Conservation (phyloP, 2,113 vertebrate genomes). For the Atherinomorus stipes region DNA sequence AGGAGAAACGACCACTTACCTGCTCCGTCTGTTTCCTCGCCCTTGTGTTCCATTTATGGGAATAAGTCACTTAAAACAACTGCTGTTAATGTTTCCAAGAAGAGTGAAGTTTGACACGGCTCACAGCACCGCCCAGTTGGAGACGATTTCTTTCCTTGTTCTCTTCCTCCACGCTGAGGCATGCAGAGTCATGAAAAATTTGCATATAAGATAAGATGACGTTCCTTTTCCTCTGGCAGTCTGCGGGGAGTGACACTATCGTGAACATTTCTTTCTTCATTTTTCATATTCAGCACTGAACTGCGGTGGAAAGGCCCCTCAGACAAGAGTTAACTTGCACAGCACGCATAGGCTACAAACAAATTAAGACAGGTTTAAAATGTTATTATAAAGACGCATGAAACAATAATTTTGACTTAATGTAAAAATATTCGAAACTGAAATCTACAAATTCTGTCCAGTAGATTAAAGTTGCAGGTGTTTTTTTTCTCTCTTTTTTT, state of each 20-base stretch:
- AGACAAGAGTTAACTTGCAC: too few relatives aligned
- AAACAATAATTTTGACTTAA: too few relatives aligned
- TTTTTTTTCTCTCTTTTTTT: too few relatives aligned
- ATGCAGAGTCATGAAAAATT: conserved; percentile 18
- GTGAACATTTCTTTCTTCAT: neutral
- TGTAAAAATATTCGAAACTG: too few relatives aligned
- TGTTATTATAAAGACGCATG: too few relatives aligned
- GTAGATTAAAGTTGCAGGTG: too few relatives aligned
- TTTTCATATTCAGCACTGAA: neutral
- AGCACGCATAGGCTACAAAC: too few relatives aligned
- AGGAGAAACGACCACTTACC: conserved; percentile 26
- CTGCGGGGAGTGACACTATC: neutral
- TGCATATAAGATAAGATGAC: conserved; percentile 51
- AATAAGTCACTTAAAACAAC: neutral
- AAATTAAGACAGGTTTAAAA: too few relatives aligned
- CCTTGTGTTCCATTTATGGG: conserved; percentile 6
- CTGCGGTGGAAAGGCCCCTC: too few relatives aligned
- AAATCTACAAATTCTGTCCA: too few relatives aligned
- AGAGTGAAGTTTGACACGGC: conserved; percentile 38
- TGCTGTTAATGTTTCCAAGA: conserved; percentile 7
- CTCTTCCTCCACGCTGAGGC: conserved; percentile 17
- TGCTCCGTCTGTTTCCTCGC: neutral
- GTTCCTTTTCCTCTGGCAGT: conserved; percentile 18
- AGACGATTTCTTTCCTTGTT: conserved; percentile 8
- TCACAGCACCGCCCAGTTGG: conserved; percentile 54